Evolutionary conservation across 2,888 invertebrate species (phyloP), one percentile per base, ranked within the genome.

Genomic region (Thymelicus acteon): DNA sequence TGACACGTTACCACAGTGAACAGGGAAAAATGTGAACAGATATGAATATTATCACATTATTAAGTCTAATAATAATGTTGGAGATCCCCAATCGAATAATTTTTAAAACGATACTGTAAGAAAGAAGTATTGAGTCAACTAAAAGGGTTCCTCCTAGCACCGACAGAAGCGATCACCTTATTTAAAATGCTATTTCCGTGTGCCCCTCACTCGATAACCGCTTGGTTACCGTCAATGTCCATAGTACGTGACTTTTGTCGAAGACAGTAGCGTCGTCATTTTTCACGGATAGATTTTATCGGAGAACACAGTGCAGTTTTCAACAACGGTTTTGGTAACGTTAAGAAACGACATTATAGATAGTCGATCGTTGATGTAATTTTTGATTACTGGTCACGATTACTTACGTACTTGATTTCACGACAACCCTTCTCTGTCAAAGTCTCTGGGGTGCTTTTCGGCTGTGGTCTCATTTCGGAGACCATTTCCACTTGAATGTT

Each of bases 301-400:
- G 78, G 75, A 77, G 82, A 82, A 82, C 85, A 90, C 88, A 86
- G 88, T 88, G 88, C 85, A 89, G 87, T 86, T 87, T 87, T 84
- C 79, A 85, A 82, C 86, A 83, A 76, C 80, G 81, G 75, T 75
- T 73, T 80, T 74, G 78, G 57, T 75, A 78, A 79, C 78, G 77
- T 13, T 83, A 83, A 80, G 85, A 81, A 76, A 77, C 78, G 76
- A 77, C 79, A 6, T 82, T 73, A 75, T 79, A 79, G 82, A 82
- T 80, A 84, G 84, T 86, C 80, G 80, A 85, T 81, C 76, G 77
- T 76, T 80, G 80, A 82, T 81, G 80, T 77, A 80, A 80, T 78
- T 78, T 80, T 80, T 77, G 84, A 74, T 44, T 62, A 12, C 31
- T 19, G 10, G 19, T 47, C 44, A 7, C n/a, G 10, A 13, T 57